These are phyloP conservation scores for Cryptotis parvus DNA, from an alignment of 2,113 vertebrate species.

Conservation along the genomic window DNA sequence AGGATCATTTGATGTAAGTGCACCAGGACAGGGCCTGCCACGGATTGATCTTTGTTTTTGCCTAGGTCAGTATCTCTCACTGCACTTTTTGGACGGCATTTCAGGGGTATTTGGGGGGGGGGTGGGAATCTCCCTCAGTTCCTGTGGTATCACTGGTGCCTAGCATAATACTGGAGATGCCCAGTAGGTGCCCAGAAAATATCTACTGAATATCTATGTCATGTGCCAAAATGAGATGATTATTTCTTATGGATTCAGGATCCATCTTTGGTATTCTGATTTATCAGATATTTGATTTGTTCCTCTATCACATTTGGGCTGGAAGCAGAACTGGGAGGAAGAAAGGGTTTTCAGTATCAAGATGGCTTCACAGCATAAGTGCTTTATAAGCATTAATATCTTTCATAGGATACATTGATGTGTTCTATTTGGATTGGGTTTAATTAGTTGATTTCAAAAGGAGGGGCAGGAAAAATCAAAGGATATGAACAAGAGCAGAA, in stretches of 20 bases:
- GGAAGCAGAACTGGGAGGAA: neutral
- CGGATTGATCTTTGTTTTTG: neutral
- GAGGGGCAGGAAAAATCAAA: neutral
- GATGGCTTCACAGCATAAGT: neutral
- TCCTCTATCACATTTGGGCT: neutral
- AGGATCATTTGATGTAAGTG: fast-evolving
- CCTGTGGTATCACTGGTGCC: neutral
- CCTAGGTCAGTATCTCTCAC: fast-evolving
- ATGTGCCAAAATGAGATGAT: neutral
- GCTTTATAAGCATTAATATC: slow-evolving; percentile 7
- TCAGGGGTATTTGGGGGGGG: too few species aligned
- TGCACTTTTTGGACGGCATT: neutral
- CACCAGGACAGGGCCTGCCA: neutral
- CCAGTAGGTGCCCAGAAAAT: neutral
- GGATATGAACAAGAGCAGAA: neutral
- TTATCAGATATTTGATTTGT: neutral
- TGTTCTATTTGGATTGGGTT: slow-evolving; percentile 37
- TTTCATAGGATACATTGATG: neutral
- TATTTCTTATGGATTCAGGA: slow-evolving; percentile 41
- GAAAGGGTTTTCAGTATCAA: neutral
- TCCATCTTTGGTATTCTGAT: neutral
- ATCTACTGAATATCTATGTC: neutral
- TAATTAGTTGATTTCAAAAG: slow-evolving; percentile 19
- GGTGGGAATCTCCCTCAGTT: neutral
- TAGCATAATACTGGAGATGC: neutral